These are phyloP conservation scores for Diglossa cyanea DNA, from an alignment of 2,797 vertebrate genomes.

Conservation along the genomic window DNA sequence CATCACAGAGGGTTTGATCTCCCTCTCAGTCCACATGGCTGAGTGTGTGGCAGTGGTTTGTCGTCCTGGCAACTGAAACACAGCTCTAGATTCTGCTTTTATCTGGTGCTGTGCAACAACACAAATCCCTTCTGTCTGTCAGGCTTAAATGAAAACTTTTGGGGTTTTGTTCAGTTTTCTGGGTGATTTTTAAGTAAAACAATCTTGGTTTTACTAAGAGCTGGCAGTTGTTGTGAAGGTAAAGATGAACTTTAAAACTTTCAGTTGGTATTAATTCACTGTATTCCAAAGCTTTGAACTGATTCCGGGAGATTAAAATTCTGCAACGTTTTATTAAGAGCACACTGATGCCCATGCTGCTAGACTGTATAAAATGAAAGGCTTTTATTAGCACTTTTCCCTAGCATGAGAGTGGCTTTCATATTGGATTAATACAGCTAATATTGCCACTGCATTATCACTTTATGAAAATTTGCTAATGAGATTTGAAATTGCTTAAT, in stretches of 20 bases:
- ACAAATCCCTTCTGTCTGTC: not conserved
- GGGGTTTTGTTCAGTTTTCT: not conserved
- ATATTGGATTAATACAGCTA: slow-evolving; percentile 43
- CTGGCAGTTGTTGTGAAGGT: not conserved
- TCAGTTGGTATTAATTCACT: not conserved
- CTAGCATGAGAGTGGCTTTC: not conserved
- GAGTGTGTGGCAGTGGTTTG: not conserved
- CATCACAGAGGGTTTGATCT: not conserved
- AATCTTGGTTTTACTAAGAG: not conserved
- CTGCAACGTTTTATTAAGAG: not conserved
- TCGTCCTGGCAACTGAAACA: slow-evolving; percentile 24
- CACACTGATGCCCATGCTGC: not conserved
- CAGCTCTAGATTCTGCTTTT: slow-evolving; percentile 20
- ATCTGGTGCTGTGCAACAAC: not conserved
- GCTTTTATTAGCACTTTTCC: not conserved
- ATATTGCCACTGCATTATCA: slow-evolving; percentile 25
- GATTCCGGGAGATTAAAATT: not conserved
- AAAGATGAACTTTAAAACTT: not conserved
- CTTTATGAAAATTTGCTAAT: slow-evolving; percentile 50
- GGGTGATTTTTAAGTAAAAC: rapidly evolving
- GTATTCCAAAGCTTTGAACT: not conserved
- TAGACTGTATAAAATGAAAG: not conserved
- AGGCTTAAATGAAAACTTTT: not conserved
- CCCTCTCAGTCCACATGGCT: not conserved
- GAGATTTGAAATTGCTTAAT: slow-evolving; percentile 54